Evolutionary conservation across 2,888 invertebrate genomes (phyloP), one percentile per base, ranked within the genome.

Genomic region (Asteroscopus sphinx): DNA sequence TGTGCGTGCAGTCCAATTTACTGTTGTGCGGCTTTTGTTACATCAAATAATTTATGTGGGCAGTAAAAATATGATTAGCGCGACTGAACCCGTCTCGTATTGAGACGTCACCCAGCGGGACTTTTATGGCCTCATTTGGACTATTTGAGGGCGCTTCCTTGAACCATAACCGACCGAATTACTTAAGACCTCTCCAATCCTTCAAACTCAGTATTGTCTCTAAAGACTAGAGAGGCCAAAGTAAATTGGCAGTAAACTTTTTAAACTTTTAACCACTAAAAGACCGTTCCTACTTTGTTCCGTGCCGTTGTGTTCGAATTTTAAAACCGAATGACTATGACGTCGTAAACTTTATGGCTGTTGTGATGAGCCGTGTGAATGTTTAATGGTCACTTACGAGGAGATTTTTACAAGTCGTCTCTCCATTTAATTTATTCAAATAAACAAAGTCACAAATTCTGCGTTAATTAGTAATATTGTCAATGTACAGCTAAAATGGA

Each of bases 1-100:
- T 79, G 64, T 73, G 76, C 80, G 69, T 80, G 69, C 77, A 79
- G 64, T 71, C 76, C 77, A 77, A 78, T 85, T 86, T 79, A 81
- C 77, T 70, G 76, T 78, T 76, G 73, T 72, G 74, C 67, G 69
- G 76, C 80, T 81, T 83, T 87, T 85, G 84, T 86, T 83, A 68
- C 76, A 70, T 51, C 59, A 26, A 73, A 82, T 87, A 86, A 90
- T 90, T 91, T 90, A 91, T 90, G 85, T 75, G 77, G 81, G 79
- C 83, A 79, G 80, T 91, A 91, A 92, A 92, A 91, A 85, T 90
- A 91, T 92, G 90, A 91, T 88, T 86, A 90, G 88, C 77, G 73
- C 82, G 82, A 83, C 83, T 81, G 79, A 82, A 73, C 75, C 56
- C 63, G 74, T 61, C 67, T 77, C 70, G 80, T 84, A 91, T 89